Conservation (phyloP, 2,797 vertebrate genomes). For the Brachyrhaphis roseni region DNA sequence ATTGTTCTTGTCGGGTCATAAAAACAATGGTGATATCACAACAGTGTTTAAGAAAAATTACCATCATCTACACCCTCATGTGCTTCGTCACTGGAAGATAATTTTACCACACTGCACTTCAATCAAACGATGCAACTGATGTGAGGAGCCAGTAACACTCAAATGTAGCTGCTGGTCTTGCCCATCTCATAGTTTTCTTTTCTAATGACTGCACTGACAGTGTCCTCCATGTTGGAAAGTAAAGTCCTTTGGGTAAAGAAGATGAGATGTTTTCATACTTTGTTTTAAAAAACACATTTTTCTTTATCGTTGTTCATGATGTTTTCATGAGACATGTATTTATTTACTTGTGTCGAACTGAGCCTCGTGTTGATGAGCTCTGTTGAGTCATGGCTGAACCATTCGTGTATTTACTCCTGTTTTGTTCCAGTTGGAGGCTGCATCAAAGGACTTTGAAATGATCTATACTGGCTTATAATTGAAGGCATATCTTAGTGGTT, state of each 20-base stretch:
- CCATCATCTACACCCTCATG: constrained; percentile 2
- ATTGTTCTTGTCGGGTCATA: constrained; percentile 25
- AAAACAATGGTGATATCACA: constrained; percentile 32
- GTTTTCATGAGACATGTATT: constrained; percentile 63
- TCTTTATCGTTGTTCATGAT: constrained; percentile 55
- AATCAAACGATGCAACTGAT: background rate
- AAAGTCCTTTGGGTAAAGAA: constrained; percentile 4
- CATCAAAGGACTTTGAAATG: constrained; percentile 8
- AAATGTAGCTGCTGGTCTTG: constrained; percentile 36
- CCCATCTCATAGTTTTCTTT: constrained; percentile 1
- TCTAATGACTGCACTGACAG: constrained; percentile 16
- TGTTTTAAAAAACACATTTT: constrained; percentile 6
- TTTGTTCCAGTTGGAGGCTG: constrained; percentile 4
- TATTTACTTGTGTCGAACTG: constrained; percentile 71
- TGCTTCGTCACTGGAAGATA: constrained; percentile 6
- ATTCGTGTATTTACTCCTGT: constrained; percentile 14
- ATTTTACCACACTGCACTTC: background rate
- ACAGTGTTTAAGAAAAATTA: constrained; percentile 21
- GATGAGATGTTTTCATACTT: constrained; percentile 27
- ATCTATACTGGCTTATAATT: constrained; percentile 13
- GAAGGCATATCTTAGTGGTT: constrained; percentile 23
- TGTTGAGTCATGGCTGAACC: constrained; percentile 33
- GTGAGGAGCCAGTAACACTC: constrained; percentile 14
- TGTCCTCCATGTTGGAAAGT: constrained; percentile 19
- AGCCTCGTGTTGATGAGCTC: constrained; percentile 59